Evolutionary conservation across 2,797 vertebrate genomes (phyloP), one percentile per base, ranked within the genome.

Genomic region (Taeniopygia guttata): DNA sequence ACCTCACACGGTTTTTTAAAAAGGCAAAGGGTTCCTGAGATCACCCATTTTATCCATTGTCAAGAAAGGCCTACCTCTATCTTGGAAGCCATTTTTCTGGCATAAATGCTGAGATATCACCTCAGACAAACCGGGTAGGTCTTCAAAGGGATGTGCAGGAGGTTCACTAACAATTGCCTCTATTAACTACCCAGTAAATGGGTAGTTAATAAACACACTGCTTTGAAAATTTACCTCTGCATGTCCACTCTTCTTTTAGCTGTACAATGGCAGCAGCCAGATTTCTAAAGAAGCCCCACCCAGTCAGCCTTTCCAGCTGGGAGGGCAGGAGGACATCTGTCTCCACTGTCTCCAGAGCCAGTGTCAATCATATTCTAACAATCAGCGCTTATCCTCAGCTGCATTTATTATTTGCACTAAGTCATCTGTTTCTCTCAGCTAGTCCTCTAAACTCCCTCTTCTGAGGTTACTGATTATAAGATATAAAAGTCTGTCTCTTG

Each of bases 141-240:
- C 93, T 96, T 95, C 93, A 96, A 96, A 96, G 89, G 54, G 49
- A 68, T 67, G 32, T 84, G 69, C 91, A 86, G 90, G 77, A 93
- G 83, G 59, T 43, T 84, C 86, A 45, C 23, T 63, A 80, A 94
- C 86, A 94, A 92, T 93, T 91, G 81, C 51, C 54, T 78, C 63
- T 91, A 84, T 94, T 95, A n/a, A n/a, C n/a, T n/a, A n/a, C n/a
- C n/a, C n/a, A 92, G 68, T 92, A 89, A 94, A 73, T 91, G 89
- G 73, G 46, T 63, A 84, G 84, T 76, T 95, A 87, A 95, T 85
- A 96, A 96, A 96, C 86, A 93, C 84, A 30, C 25, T 77, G 86
- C 88, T 95, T 93, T 94, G 93, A 94, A 94, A 93, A 87, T 87
- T 88, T 95, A 94, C 93, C 94, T 96, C 93, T 94, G 74, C 29